A percentile compares a stretch with the other conserved stretches of the same genome.
Conservation (phyloP, 2,113 vertebrate species). For the Rallus limicola region DNA sequence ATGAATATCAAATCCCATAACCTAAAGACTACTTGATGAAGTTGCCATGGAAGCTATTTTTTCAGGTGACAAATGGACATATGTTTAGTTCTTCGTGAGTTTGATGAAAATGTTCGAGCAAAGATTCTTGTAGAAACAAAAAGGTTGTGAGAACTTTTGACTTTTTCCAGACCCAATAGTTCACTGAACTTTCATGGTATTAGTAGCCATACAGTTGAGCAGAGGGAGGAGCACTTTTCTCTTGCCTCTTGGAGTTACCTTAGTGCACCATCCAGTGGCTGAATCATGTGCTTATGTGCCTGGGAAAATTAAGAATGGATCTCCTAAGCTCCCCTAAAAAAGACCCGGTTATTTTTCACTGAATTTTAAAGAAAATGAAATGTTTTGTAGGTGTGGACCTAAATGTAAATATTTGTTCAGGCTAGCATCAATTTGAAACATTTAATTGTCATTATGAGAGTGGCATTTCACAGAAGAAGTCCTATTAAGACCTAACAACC, state of each 20-base stretch:
- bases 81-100: not conserved
- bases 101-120: not conserved
- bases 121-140: not conserved
- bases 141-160: not conserved
- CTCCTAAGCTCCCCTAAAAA: not conserved
- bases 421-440: not conserved
- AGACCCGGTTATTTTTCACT: not conserved
- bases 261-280: slow-evolving; percentile 20
- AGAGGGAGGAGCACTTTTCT: not conserved
- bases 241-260: not conserved
- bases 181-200: not conserved
- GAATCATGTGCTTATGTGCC: not conserved
- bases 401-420: not conserved
- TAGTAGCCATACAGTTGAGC: not conserved
- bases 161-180: not conserved
- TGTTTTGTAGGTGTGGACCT: not conserved
- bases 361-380: not conserved
- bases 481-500: not conserved
- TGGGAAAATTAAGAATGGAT: not conserved
- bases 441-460: not conserved
- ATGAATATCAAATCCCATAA: not conserved
- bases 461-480: not conserved
- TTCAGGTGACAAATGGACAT: not conserved
- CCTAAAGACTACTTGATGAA: not conserved
- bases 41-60: not conserved